A percentile compares a stretch with the other conserved stretches of the same genome.
phyloP scores from a whole-genome alignment of 2,888 invertebrate genomes.

The Rhingia campestris region DNA sequence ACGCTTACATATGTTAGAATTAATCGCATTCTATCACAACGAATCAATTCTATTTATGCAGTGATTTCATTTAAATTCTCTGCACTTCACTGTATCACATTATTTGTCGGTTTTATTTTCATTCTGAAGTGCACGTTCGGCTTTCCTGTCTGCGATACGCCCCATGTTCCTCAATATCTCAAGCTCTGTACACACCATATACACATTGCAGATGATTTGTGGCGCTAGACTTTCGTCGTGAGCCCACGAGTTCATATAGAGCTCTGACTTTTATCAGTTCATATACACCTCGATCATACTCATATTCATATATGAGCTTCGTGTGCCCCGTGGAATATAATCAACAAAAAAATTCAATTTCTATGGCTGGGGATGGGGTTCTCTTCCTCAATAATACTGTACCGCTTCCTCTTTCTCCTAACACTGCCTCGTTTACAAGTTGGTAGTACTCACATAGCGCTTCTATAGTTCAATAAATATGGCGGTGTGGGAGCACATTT shows the following conservation, averaged over 20 bases:
- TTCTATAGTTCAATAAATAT: conserved; percentile 36
- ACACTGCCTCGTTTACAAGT: conserved; percentile 16
- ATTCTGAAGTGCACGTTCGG: too few relatives aligned
- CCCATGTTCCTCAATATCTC: conserved; percentile 21
- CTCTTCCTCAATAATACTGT: background rate
- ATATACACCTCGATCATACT: conserved; percentile 45
- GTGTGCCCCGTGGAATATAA: conserved; percentile 31
- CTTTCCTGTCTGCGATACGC: background rate
- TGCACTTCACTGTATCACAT: too few relatives aligned
- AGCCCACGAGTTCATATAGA: conserved; percentile 44
- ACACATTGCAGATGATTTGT: conserved; percentile 54
- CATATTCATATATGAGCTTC: conserved; percentile 30
- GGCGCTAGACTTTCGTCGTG: conserved; percentile 59
- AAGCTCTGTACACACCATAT: conserved; percentile 32
- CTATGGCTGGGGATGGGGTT: background rate
- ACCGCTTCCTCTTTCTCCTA: conserved; percentile 1
- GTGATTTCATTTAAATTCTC: too few relatives aligned
- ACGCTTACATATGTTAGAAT: too few relatives aligned
- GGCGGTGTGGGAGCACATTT: conserved; percentile 8
- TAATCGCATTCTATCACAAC: too few relatives aligned
- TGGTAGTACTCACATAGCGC: conserved; percentile 9
- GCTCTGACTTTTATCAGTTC: conserved; percentile 62
- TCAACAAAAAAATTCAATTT: conserved; percentile 16
- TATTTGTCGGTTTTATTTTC: too few relatives aligned
- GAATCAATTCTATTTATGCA: too few relatives aligned